Conservation (phyloP, 2,797 vertebrate species). For the Oreochromis grahami region DNA sequence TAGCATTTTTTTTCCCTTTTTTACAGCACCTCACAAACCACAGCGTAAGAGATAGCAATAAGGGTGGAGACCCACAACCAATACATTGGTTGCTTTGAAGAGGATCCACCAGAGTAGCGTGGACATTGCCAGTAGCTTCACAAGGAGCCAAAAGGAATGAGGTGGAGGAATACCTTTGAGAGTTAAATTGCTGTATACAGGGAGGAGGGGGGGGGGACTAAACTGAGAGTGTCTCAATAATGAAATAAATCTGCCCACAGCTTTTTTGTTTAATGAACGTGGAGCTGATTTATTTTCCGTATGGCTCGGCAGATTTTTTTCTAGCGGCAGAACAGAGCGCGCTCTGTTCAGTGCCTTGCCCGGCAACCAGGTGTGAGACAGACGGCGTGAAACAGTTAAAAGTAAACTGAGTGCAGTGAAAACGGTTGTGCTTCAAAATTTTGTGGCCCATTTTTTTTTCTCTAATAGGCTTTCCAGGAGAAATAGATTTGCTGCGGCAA, state of each 20-base stretch:
- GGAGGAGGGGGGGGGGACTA: neutral
- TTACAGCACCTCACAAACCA: constrained; percentile 48
- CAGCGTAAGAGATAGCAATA: constrained; percentile 42
- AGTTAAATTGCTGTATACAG: constrained; percentile 9
- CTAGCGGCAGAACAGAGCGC: constrained; percentile 57
- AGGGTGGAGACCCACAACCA: constrained; percentile 34
- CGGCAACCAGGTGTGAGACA: constrained; percentile 69
- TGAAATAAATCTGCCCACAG: constrained; percentile 74
- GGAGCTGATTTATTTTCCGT: constrained; percentile 75
- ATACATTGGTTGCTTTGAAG: constrained; percentile 32
- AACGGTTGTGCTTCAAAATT: constrained; percentile 45
- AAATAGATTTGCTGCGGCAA: constrained; percentile 27
- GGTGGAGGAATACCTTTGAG: neutral
- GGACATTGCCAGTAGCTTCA: neutral
- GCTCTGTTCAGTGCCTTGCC: constrained; percentile 61
- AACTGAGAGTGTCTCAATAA: constrained; percentile 60
- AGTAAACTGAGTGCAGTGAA: constrained; percentile 51
- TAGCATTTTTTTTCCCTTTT: constrained; percentile 41
- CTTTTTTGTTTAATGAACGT: constrained; percentile 73
- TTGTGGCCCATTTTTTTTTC: constrained; percentile 6
- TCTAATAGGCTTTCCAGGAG: constrained; percentile 29
- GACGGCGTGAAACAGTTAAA: constrained; percentile 68
- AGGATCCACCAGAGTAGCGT: constrained; percentile 6
- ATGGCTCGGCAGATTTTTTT: constrained; percentile 61
- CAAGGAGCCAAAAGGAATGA: constrained; percentile 3